Base-by-base conservation (phyloP, 2,888 invertebrate genomes). In the Hybos culiciformis region DNA sequence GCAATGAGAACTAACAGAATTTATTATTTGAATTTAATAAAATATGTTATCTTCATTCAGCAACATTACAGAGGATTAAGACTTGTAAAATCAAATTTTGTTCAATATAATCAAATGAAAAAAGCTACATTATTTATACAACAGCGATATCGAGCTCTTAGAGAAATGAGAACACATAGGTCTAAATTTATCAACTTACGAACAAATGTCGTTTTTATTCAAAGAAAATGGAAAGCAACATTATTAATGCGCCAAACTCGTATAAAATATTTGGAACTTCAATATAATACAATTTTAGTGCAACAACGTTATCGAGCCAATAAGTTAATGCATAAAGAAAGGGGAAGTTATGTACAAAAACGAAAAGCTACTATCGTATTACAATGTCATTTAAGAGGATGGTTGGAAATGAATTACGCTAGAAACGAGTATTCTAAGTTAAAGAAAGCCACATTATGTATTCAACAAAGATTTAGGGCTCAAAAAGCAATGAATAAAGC, bases 151-250 rank as follows among this genome's bases (percentile, higher is more conserved):
- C 52, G 57, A 17, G 61, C 58, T 1, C 53, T 49, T 9, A 44
- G 47, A 0, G 26, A 49, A 36, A 60, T 58, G 57, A 48, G 53
- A 29, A 50, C 44, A 12, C 49, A 58, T 20, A 55, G 54, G 2
- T 44, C 45, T 2, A 52, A 59, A 11, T 70, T 59, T 48, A 14
- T 44, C 1, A 49, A 48, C 29, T 47, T 55, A 5, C 61, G 55
- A 24, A 37, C 51, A 18, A 56, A 60, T 15, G 48, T 57, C 2
- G 45, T 58, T 3, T 48, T 39, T 9, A 52, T 65, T 37, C 66
- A 66, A 47, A 51, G 39, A 21, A 61, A 56, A 34, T 63, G 58
- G 49, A 55, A 64, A 37, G 66, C 68, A n/a, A 62, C 57, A 12
- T 36, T 53, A 24, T 34, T 54, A 7, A 53, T 56, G 39, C 55